Percentiles rank a stretch among this genome's conserved stretches.
These are phyloP conservation scores for Eustalomyia histrio DNA, from an alignment of 2,888 invertebrate genomes.

Conservation along the genomic window DNA sequence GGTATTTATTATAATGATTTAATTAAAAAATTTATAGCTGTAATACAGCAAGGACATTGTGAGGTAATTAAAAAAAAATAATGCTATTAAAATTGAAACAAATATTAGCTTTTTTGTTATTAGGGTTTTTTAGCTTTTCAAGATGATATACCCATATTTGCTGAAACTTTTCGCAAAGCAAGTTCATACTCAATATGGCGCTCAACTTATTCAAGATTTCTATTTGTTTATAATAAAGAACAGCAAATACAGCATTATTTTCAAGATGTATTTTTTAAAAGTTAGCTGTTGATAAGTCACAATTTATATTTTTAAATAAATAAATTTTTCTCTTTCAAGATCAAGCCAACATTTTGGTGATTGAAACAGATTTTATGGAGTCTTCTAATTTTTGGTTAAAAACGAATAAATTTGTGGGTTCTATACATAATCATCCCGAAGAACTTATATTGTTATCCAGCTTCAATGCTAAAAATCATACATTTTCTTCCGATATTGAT, in stretches of 20 bases:
- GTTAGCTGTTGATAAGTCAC: conserved; percentile 53
- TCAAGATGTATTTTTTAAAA: conserved; percentile 68
- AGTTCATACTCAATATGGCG: conserved; percentile 72
- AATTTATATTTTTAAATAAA: not conserved
- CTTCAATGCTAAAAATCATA: conserved; percentile 65
- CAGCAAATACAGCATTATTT: conserved; percentile 61
- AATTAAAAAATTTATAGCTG: conserved; percentile 55
- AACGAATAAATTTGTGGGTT: conserved; percentile 74
- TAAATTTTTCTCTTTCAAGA: conserved; percentile 66
- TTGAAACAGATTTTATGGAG: conserved; percentile 67
- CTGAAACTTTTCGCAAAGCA: conserved; percentile 69
- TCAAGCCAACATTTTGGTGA: conserved; percentile 73
- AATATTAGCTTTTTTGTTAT: not conserved
- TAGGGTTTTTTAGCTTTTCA: conserved; percentile 73
- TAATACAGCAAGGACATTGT: conserved; percentile 63
- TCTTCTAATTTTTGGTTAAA: conserved; percentile 70
- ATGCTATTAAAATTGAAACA: no score
- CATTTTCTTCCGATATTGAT: conserved; percentile 44
- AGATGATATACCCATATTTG: conserved; percentile 72
- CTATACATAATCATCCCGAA: conserved; percentile 57
- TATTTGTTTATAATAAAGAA: conserved; percentile 71
- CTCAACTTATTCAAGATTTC: conserved; percentile 69
- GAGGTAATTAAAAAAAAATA: conserved; percentile 63
- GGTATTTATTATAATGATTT: conserved; percentile 44
- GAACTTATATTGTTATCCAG: conserved; percentile 67